These are phyloP conservation scores for Sycon ciliatum DNA, from an alignment of 37 sponge, comb jelly and placozoan genomes.

Conservation along the genomic window DNA sequence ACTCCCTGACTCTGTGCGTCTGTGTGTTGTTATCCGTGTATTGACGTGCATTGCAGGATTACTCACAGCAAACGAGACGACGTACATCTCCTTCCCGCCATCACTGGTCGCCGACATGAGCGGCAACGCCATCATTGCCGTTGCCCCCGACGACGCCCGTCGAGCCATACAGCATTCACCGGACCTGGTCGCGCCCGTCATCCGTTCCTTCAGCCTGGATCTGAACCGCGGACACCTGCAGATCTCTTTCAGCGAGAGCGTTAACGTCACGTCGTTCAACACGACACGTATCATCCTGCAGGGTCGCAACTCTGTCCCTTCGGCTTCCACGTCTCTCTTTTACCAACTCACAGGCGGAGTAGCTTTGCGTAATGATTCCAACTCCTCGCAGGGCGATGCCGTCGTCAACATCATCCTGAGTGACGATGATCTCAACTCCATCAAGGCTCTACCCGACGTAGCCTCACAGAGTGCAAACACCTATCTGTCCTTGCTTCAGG, in stretches of 20 bases:
- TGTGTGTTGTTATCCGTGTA: too few species aligned
- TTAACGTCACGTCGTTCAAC: conserved; percentile 44
- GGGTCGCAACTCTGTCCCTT: conserved; percentile 31
- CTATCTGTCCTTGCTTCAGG: conserved; percentile 42
- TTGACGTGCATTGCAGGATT: too few species aligned
- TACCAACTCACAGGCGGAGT: not conserved
- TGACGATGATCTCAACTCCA: conserved; percentile 60
- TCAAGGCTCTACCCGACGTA: conserved; percentile 48
- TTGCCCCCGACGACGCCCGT: conserved; percentile 29
- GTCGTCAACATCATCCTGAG: conserved; percentile 44
- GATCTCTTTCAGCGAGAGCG: conserved; percentile 50
- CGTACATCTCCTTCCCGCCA: conserved; percentile 32
- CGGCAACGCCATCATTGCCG: conserved; percentile 37
- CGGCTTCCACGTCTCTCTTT: conserved; percentile 32
- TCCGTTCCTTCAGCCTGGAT: conserved; percentile 44
- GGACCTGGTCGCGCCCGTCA: conserved; percentile 16
- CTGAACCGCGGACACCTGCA: conserved; percentile 45
- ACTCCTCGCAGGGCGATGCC: conserved; percentile 24
- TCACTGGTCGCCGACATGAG: conserved; percentile 59
- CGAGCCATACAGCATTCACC: conserved; percentile 20
- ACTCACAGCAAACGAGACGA: conserved; percentile 27
- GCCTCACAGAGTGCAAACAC: conserved; percentile 40
- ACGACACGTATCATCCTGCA: conserved; percentile 50
- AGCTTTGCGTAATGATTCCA: not conserved
- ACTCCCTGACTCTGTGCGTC: too few species aligned